Evolutionary conservation across 2,888 invertebrate species (phyloP).

Genomic region (Seladonia tumulorum): DNA sequence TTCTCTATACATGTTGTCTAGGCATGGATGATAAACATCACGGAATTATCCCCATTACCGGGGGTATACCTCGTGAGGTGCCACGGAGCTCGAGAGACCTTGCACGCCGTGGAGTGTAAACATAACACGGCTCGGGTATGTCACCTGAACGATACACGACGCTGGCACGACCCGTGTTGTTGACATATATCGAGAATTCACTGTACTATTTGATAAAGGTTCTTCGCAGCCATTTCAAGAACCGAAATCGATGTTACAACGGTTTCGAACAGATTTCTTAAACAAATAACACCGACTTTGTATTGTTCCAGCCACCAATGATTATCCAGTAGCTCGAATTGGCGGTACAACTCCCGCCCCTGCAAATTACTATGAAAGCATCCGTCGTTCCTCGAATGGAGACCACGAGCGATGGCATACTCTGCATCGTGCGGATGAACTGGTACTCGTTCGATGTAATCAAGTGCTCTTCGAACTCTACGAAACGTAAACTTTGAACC

Average conservation of each 20-base stretch:
- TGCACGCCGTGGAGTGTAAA: too few species aligned
- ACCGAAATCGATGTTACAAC: not conserved
- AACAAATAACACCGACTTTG: conserved; percentile 36
- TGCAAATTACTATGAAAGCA: conserved; percentile 77
- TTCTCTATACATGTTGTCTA: too few species aligned
- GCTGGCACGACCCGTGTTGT: too few species aligned
- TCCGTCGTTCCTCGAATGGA: conserved; percentile 71
- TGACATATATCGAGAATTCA: too few species aligned
- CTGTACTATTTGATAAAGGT: not conserved
- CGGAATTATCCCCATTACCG: too few species aligned
- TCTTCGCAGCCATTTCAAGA: not conserved
- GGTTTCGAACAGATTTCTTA: not conserved
- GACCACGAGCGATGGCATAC: conserved; percentile 43
- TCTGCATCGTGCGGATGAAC: not conserved
- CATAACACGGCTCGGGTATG: too few species aligned
- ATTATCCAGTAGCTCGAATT: conserved; percentile 79
- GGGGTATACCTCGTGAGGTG: too few species aligned
- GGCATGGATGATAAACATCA: too few species aligned
- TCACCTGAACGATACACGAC: too few species aligned
- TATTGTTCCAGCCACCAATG: conserved; percentile 74
- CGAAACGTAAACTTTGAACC: not conserved
- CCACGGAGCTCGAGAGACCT: too few species aligned
- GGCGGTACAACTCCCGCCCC: not conserved
- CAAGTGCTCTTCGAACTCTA: conserved; percentile 49
- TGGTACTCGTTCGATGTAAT: not conserved